A percentile compares a stretch with the other conserved stretches of the same genome.
phyloP scores from a whole-genome alignment of 1,140 invertebrate species.

The Pseudachorutes palmiensis region DNA sequence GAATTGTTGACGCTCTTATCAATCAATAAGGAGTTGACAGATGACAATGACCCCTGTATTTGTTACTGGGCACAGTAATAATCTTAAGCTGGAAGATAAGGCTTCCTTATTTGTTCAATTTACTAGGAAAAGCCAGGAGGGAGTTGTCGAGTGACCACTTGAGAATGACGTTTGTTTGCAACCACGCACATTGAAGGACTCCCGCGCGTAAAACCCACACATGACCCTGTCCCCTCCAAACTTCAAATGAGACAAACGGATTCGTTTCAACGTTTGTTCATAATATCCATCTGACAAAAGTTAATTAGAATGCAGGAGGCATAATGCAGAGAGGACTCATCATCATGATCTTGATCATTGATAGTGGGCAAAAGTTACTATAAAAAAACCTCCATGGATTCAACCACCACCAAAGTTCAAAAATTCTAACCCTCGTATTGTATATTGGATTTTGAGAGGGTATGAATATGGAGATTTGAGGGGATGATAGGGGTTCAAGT shows the following conservation, averaged over 20 bases:
- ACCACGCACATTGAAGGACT: too few relatives aligned
- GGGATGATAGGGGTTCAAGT: background rate
- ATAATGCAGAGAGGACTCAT: background rate
- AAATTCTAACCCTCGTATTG: background rate
- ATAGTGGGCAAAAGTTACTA: too few relatives aligned
- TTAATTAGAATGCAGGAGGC: slow-evolving; percentile 5
- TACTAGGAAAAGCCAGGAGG: too few relatives aligned
- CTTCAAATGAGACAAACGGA: background rate
- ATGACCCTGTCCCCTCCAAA: too few relatives aligned
- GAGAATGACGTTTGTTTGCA: too few relatives aligned
- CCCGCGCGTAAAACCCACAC: too few relatives aligned
- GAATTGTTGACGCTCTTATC: too few relatives aligned
- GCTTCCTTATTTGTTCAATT: background rate
- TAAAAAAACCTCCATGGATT: background rate
- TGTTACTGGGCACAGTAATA: too few relatives aligned
- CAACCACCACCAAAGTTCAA: background rate
- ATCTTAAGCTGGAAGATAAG: too few relatives aligned
- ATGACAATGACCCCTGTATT: background rate
- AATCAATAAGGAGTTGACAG: too few relatives aligned
- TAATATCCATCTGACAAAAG: background rate
- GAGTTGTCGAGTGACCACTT: too few relatives aligned
- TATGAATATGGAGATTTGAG: slow-evolving; percentile 5
- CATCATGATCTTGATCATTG: background rate
- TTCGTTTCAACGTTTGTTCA: background rate
- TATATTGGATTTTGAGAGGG: background rate